phyloP scores from a whole-genome alignment of 2,113 vertebrate species.

The Zosterops hypoxanthus region DNA sequence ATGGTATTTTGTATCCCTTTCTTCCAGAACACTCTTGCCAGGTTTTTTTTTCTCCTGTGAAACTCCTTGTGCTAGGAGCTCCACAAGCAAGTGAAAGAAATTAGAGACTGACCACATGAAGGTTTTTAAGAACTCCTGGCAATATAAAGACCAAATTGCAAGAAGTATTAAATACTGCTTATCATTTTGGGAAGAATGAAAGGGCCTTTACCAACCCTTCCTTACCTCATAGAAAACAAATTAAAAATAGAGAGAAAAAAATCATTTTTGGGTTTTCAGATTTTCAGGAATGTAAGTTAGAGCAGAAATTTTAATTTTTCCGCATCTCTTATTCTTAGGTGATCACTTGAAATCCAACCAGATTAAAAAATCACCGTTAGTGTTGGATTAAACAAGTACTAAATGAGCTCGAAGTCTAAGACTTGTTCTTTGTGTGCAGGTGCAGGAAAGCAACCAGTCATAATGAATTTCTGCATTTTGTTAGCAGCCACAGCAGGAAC shows the following conservation, averaged over 20 bases:
- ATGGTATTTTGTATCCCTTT: neutral
- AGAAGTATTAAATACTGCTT: neutral
- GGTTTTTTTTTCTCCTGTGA: neutral
- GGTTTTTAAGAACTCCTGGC: conserved; percentile 8
- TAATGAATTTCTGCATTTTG: neutral
- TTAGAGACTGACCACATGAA: neutral
- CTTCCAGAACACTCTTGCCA: neutral
- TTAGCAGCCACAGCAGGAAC: neutral
- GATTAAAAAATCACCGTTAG: neutral
- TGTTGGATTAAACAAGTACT: neutral
- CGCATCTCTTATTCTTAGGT: neutral
- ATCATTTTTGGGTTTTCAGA: neutral
- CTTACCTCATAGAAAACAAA: neutral
- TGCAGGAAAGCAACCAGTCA: neutral
- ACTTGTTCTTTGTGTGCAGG: neutral
- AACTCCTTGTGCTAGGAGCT: neutral
- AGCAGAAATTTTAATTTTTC: neutral
- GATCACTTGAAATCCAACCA: neutral
- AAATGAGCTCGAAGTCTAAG: neutral
- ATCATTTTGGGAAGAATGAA: neutral
- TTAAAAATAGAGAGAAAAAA: neutral
- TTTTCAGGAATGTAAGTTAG: neutral
- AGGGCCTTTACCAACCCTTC: neutral
- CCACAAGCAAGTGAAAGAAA: neutral
- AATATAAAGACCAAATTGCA: neutral